Percentiles rank a stretch among this genome's conserved stretches.
These are phyloP conservation scores for Tragelaphus buxtoni DNA, from an alignment of 2,113 vertebrate species.

Conservation along the genomic window DNA sequence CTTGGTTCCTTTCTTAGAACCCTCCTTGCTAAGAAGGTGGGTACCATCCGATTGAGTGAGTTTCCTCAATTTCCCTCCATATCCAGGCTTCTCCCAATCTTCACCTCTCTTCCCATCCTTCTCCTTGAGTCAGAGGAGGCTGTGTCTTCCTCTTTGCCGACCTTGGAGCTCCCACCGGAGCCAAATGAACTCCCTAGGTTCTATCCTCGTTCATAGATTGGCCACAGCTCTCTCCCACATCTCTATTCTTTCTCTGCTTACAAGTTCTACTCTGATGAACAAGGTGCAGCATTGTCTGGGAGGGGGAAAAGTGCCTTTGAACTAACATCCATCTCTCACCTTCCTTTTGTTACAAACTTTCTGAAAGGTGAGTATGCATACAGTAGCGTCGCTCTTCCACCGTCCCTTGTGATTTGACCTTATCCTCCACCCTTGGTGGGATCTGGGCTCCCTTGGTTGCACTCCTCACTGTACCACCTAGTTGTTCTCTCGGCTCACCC, in stretches of 20 bases:
- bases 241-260: not conserved
- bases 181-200: not conserved
- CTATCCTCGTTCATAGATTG: not conserved
- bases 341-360: not conserved
- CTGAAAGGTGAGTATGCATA: not conserved
- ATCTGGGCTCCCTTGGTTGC: not conserved
- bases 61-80: not conserved
- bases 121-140: not conserved
- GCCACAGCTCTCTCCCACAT: not conserved
- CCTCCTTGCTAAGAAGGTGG: not conserved
- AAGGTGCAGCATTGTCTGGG: not conserved
- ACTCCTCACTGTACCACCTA: rapidly evolving
- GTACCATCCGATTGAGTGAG: not conserved
- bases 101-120: not conserved
- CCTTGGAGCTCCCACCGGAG: not conserved
- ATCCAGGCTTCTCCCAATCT: not conserved
- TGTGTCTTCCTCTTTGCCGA: not conserved
- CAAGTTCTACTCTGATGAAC: not conserved
- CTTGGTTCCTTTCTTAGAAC: not conserved
- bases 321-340: not conserved
- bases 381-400: too few relatives aligned
- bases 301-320: not conserved
- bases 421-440: not conserved
- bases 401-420: not conserved
- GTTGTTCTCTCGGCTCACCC: not conserved